Base-by-base conservation (phyloP, 2,113 vertebrate genomes). In the Peromyscus leucopus region DNA sequence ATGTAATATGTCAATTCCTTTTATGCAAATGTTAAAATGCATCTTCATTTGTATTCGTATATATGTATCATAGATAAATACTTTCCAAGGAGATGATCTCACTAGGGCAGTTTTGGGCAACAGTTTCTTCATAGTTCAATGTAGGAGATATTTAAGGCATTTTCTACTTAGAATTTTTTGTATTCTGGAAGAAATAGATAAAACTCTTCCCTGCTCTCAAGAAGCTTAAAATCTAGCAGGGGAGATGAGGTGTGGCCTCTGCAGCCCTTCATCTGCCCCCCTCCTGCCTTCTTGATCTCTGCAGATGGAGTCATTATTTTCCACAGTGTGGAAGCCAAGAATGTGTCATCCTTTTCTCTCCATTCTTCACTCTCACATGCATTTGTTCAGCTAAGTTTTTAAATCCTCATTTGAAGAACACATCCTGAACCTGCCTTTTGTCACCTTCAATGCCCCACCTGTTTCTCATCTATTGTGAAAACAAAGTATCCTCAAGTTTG, bases 21-120 rank as follows among this genome's bases (percentile, higher is more conserved):
- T 97, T 96, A 97, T 97, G 96, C 89, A 97, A 97, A 96, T 93
- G 79, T 75, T 96, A 96, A 95, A 95, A 94, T 95, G 63, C 74
- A 97, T 95, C 89, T 94, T 91, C 86, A 96, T 97, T 95, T 97
- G 74, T 96, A 97, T 93, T 57, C 61, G 84, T 79, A 87, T 94
- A 96, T 96, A 63, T 93, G 96, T 96, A 96, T 65, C 85, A 26
- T 16, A 94, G 86, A 96, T 72, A 91, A 96, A 97, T 95, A 90
- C 82, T 97, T 93, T 96, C 36, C 72, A 84, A 87, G 96, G 78
- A 42, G 71, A 94, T 97, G 96, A 96, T 93, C 82, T 98, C 96
- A 98, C 33, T 82, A 78, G 46, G n/a, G 26, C 78, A 87, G 13
- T 75, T 2, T 0, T 93, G 92, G 93, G 85, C 94, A 92, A 42